Conservation (phyloP, 2,888 invertebrate genomes). For the Mythimna impura region DNA sequence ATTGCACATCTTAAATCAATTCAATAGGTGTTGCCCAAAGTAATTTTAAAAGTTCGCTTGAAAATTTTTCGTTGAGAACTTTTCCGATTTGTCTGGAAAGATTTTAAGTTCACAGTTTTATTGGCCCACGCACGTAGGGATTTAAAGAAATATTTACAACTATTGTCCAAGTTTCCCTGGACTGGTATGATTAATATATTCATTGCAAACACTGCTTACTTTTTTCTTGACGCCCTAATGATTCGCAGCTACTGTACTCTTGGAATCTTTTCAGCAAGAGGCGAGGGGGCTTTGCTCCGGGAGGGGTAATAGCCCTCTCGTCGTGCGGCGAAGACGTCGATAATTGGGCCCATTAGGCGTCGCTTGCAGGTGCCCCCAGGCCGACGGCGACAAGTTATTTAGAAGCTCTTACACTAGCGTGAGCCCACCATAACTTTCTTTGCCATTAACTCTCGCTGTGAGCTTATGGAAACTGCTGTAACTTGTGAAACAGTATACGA, state of each 20-base stretch:
- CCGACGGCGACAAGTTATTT: slow-evolving; percentile 77
- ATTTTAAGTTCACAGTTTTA: slow-evolving; percentile 53
- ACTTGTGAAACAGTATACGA: slow-evolving; percentile 17
- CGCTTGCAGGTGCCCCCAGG: slow-evolving; percentile 79
- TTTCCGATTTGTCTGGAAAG: slow-evolving; percentile 75
- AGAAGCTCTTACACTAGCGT: slow-evolving; percentile 67
- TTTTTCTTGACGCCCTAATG: slow-evolving; percentile 57
- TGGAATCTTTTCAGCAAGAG: slow-evolving; percentile 73
- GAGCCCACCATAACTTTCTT: slow-evolving; percentile 52
- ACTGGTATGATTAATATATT: slow-evolving; percentile 2
- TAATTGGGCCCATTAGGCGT: slow-evolving; percentile 86
- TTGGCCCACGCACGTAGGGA: slow-evolving; percentile 47
- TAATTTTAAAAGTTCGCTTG: slow-evolving; percentile 77
- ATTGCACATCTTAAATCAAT: slow-evolving; percentile 77
- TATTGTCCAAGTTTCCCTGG: neutral
- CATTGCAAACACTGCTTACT: neutral
- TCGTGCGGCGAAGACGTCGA: slow-evolving; percentile 78
- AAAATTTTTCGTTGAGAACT: slow-evolving; percentile 79
- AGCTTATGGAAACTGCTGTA: slow-evolving; percentile 28
- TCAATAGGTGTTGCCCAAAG: slow-evolving; percentile 76
- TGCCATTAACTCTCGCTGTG: slow-evolving; percentile 42
- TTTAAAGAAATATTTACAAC: slow-evolving; percentile 24
- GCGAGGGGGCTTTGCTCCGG: slow-evolving; percentile 64
- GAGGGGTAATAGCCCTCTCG: slow-evolving; percentile 81
- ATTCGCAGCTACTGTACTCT: slow-evolving; percentile 57